Evolutionary conservation across 1,140 invertebrate genomes (phyloP).

Genomic region (Drosophila gunungcola): DNA sequence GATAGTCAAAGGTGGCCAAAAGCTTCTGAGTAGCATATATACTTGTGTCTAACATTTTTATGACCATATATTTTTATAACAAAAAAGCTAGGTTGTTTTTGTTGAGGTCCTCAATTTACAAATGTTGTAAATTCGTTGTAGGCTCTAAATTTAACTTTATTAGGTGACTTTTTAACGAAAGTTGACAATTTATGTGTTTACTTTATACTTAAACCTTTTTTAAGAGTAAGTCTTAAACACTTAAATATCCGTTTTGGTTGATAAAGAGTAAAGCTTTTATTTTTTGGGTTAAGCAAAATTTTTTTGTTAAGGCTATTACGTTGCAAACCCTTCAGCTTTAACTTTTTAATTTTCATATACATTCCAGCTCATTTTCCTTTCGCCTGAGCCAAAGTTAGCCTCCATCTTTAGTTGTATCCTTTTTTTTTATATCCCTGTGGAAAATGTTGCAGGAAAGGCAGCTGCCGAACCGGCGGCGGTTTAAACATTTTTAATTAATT

Average conservation of each 20-base stretch:
- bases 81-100: background rate
- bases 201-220: no score
- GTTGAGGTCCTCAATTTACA: background rate
- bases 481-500: slow-evolving; percentile 78
- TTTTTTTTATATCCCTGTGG: background rate
- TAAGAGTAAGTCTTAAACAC: no score
- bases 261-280: no score
- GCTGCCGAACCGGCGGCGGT: slow-evolving; percentile 53
- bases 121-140: background rate
- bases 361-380: background rate
- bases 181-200: no score
- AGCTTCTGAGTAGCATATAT: background rate
- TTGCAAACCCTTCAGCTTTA: no score
- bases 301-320: no score
- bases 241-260: no score
- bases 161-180: background rate
- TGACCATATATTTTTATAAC: slow-evolving; percentile 8
- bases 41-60: slow-evolving; percentile 32
- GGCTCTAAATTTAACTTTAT: background rate
- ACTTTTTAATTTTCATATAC: no score
- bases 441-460: slow-evolving; percentile 31
- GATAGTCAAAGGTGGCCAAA: slow-evolving; percentile 11
- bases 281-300: no score
- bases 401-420: slow-evolving; percentile 2
- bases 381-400: background rate